Conservation (phyloP, 23 tunicate species). For the Aplidium turbinatum region DNA sequence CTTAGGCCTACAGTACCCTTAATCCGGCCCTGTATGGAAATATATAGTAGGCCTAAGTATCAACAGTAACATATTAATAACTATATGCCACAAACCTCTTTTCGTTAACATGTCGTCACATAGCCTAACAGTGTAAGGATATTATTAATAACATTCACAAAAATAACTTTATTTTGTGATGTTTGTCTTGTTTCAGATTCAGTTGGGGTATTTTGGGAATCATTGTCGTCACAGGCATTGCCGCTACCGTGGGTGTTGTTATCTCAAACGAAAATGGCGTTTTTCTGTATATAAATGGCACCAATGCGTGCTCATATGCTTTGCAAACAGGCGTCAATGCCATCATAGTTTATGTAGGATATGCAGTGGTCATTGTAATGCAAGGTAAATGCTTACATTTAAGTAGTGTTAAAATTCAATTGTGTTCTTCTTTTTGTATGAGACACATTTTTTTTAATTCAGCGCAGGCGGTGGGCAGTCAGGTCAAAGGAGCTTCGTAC, state of each 20-base stretch:
- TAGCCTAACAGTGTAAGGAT: not conserved
- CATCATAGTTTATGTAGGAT: conserved; percentile 17
- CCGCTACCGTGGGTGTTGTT: conserved; percentile 7
- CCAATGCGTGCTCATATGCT: conserved; percentile 36
- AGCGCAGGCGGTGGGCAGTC: too few relatives aligned
- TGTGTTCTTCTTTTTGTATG: not conserved
- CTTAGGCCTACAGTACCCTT: too few relatives aligned
- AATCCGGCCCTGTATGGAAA: too few relatives aligned
- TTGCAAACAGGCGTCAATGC: conserved; percentile 10
- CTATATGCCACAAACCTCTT: too few relatives aligned
- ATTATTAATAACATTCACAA: not conserved
- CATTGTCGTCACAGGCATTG: not conserved
- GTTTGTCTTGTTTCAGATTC: conserved; percentile 17
- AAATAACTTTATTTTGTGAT: not conserved
- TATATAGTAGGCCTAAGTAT: too few relatives aligned
- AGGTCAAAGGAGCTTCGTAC: too few relatives aligned
- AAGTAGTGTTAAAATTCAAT: not conserved
- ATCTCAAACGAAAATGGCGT: conserved; percentile 1
- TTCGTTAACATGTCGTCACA: not conserved
- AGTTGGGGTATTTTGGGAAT: conserved; percentile 37
- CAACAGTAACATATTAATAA: too few relatives aligned
- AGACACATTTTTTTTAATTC: too few relatives aligned
- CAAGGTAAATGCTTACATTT: conserved; percentile 17
- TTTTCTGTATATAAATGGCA: conserved; percentile 19
- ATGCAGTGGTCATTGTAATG: conserved; percentile 12